Conservation (phyloP, 2,888 invertebrate species). For the Stenolophus ochropezus region DNA sequence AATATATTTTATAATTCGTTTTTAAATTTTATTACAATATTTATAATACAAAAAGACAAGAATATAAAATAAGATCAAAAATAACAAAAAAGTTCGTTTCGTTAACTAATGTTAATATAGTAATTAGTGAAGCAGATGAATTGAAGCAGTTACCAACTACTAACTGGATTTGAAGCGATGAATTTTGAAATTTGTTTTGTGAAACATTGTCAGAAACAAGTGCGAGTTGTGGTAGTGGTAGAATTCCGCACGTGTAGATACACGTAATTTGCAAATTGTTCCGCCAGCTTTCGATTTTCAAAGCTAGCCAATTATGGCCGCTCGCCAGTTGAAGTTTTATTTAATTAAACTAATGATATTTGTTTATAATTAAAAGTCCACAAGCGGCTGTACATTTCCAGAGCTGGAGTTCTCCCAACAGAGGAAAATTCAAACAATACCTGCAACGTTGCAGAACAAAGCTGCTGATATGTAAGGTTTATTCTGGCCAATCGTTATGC, state of each 20-base stretch:
- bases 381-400: slow-evolving; percentile 15
- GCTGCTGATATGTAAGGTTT: neutral
- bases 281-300: slow-evolving; percentile 10
- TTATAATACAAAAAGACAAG: too few species aligned
- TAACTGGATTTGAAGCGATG: neutral
- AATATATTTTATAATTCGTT: too few species aligned
- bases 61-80: too few species aligned
- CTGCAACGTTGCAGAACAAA: slow-evolving; percentile 33
- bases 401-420: slow-evolving; percentile 9
- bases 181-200: neutral
- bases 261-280: slow-evolving; percentile 6
- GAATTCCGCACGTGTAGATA: neutral
- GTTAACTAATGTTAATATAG: too few species aligned
- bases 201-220: neutral
- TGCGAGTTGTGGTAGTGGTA: neutral
- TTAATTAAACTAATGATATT: slow-evolving; percentile 50
- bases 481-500: neutral
- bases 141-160: too few species aligned
- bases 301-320: slow-evolving; percentile 17
- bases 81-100: too few species aligned
- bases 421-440: slow-evolving; percentile 25
- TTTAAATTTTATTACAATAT: too few species aligned
- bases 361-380: slow-evolving; percentile 51
- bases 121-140: too few species aligned
- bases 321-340: slow-evolving; percentile 8